Evolutionary conservation across 2,113 vertebrate species (phyloP).

Genomic region (Lichenostomus cassidix): DNA sequence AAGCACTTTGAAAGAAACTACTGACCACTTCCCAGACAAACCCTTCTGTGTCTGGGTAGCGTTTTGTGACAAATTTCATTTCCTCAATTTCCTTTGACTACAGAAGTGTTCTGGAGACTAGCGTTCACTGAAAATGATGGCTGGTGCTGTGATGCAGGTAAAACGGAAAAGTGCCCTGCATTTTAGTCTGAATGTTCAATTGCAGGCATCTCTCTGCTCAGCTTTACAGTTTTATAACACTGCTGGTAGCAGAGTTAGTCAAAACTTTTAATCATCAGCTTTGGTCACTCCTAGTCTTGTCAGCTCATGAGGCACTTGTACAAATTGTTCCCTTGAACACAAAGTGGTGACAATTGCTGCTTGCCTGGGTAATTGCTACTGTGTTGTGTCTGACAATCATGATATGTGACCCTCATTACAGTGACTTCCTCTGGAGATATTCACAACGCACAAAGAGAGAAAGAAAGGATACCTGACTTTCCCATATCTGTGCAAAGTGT

Average conservation of each 20-base stretch:
- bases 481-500: background rate
- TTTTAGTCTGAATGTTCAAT: background rate
- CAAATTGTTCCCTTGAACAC: background rate
- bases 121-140: background rate
- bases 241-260: background rate
- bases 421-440: background rate
- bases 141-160: background rate
- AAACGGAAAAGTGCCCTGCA: background rate
- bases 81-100: background rate
- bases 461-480: background rate
- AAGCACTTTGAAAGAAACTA: background rate
- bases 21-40: background rate
- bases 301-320: background rate
- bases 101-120: background rate
- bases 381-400: background rate
- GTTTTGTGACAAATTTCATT: background rate
- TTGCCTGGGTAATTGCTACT: background rate
- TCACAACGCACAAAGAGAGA: background rate
- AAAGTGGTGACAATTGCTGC: background rate
- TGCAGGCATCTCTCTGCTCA: background rate
- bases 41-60: background rate
- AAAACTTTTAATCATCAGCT: background rate
- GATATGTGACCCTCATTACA: background rate
- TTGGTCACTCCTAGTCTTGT: background rate
- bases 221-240: background rate